These are phyloP conservation scores for Dasypolia templi DNA, from an alignment of 2,888 invertebrate species.

Conservation along the genomic window DNA sequence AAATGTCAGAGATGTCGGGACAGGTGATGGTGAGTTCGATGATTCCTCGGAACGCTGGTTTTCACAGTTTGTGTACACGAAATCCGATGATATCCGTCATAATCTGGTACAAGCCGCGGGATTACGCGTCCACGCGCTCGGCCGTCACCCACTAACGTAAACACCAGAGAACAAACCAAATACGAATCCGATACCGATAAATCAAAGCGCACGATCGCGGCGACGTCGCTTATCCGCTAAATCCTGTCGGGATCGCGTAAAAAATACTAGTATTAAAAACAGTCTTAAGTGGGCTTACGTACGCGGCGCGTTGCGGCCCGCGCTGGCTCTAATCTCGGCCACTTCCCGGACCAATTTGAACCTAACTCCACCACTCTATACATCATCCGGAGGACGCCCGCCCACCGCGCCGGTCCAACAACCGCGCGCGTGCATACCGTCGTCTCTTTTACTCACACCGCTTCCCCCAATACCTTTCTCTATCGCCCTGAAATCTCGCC, in stretches of 20 bases:
- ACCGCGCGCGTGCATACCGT: slow-evolving; percentile 75
- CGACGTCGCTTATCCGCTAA: slow-evolving; percentile 90
- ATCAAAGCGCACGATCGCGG: slow-evolving; percentile 90
- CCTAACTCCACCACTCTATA: slow-evolving; percentile 94
- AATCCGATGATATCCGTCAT: slow-evolving; percentile 89
- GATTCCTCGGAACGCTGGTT: slow-evolving; percentile 76
- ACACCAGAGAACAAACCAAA: slow-evolving; percentile 87
- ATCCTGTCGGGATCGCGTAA: slow-evolving; percentile 91
- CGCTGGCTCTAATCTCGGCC: slow-evolving; percentile 93
- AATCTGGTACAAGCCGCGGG: slow-evolving; percentile 88
- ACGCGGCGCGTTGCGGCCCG: slow-evolving; percentile 92
- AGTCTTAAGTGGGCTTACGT: slow-evolving; percentile 93
- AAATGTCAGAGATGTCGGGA: slow-evolving; percentile 66
- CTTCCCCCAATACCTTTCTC: slow-evolving; percentile 69
- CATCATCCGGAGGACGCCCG: slow-evolving; percentile 91
- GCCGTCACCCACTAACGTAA: slow-evolving; percentile 89
- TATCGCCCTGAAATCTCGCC: slow-evolving; percentile 85
- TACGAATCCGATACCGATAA: slow-evolving; percentile 89
- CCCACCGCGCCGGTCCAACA: slow-evolving; percentile 85
- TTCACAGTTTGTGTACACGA: slow-evolving; percentile 84
- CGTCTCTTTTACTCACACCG: slow-evolving; percentile 76
- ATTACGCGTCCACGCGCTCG: slow-evolving; percentile 86
- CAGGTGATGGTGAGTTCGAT: slow-evolving; percentile 67
- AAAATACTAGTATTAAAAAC: slow-evolving; percentile 93
- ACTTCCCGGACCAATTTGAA: slow-evolving; percentile 94